phyloP scores from a whole-genome alignment of 2,113 vertebrate species.

The Lethenteron camtschaticum region DNA sequence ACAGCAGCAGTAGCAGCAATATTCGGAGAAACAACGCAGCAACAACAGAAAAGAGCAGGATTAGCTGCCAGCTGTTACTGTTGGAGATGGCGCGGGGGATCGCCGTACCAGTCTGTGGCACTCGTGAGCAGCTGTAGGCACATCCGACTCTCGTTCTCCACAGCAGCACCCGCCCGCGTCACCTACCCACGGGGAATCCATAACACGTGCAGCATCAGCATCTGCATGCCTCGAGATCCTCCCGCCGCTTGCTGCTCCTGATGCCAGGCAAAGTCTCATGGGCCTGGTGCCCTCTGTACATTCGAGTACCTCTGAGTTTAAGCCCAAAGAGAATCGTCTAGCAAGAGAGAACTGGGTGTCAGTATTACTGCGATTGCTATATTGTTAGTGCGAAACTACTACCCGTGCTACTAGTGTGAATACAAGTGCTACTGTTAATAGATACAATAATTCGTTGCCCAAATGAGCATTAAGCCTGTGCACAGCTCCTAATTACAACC shows the following conservation, averaged over 20 bases:
- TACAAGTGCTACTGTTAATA: too few relatives aligned
- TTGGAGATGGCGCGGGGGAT: too few relatives aligned
- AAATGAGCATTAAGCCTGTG: too few relatives aligned
- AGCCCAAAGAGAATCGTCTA: not conserved
- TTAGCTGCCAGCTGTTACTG: not conserved
- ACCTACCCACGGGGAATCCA: constrained; percentile 22
- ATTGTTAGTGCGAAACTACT: too few relatives aligned
- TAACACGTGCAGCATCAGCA: constrained; percentile 8
- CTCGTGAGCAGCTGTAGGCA: constrained; percentile 48
- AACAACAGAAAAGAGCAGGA: not conserved
- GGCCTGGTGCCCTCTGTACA: not conserved
- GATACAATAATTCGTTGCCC: too few relatives aligned
- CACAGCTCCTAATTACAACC: too few relatives aligned
- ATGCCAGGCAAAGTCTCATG: not conserved
- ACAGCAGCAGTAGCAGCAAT: not conserved
- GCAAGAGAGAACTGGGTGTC: not conserved
- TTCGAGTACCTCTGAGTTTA: not conserved
- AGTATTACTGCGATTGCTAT: too few relatives aligned
- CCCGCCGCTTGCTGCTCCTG: not conserved
- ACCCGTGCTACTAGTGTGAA: too few relatives aligned
- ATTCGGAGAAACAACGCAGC: constrained; percentile 6
- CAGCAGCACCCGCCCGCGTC: constrained; percentile 23
- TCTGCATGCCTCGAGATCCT: not conserved
- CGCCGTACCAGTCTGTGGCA: constrained; percentile 49
- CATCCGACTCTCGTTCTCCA: constrained; percentile 32